phyloP scores from a whole-genome alignment of 2,888 invertebrate genomes.

The Tetragonula carbonaria region DNA sequence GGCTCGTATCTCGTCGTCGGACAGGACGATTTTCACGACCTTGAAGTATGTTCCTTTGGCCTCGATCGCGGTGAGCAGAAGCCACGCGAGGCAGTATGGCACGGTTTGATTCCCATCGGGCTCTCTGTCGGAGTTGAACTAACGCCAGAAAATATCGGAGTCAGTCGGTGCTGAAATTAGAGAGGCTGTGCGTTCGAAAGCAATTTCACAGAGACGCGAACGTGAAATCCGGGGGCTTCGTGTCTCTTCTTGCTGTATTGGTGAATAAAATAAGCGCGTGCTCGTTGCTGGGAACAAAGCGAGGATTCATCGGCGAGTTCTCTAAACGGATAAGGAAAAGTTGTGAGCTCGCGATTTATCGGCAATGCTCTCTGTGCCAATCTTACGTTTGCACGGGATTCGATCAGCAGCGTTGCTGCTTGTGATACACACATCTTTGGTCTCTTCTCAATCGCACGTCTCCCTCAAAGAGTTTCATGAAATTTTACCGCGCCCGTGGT shows the following conservation, averaged over 20 bases:
- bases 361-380: neutral
- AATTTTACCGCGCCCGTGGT: neutral
- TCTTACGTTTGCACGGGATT: neutral
- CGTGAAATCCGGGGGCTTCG: neutral
- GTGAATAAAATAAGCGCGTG: neutral
- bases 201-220: constrained; percentile 21
- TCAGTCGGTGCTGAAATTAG: constrained; percentile 12
- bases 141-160: constrained; percentile 28
- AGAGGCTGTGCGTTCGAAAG: neutral
- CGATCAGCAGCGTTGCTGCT: neutral
- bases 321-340: neutral
- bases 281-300: neutral
- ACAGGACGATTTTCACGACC: neutral
- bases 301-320: neutral
- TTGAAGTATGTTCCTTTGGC: neutral
- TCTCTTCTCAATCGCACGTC: neutral
- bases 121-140: constrained; percentile 9
- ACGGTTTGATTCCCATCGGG: constrained; percentile 7
- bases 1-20: neutral
- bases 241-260: neutral
- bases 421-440: neutral
- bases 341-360: neutral
- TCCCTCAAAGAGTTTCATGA: neutral
- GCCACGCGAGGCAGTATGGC: too few relatives aligned
- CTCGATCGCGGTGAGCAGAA: neutral